Conservation (phyloP, 2,113 vertebrate genomes). For the Labeo catla region DNA sequence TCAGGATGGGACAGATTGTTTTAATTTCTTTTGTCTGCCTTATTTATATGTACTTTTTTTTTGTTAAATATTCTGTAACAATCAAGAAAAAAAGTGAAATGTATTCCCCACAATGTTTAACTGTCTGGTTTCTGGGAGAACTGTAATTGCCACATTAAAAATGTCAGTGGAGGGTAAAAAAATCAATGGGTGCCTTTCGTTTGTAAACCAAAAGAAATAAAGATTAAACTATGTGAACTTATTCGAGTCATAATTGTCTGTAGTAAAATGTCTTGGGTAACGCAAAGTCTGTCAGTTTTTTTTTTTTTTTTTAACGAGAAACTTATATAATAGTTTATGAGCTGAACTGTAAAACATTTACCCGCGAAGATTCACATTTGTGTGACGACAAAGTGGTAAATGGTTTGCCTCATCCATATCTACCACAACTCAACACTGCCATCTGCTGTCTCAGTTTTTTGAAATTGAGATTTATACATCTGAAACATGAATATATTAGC, state of each 20-base stretch:
- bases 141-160: conserved; percentile 51
- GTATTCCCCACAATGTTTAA: background rate
- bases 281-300: too few relatives aligned
- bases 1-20: background rate
- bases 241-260: background rate
- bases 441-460: conserved; percentile 44
- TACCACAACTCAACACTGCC: conserved; percentile 37
- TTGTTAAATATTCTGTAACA: background rate
- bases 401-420: background rate
- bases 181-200: conserved; percentile 89
- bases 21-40: conserved; percentile 26
- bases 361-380: background rate
- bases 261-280: background rate
- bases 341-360: background rate
- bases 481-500: too few relatives aligned
- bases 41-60: background rate
- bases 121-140: background rate
- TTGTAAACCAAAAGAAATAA: conserved; percentile 86
- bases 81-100: background rate
- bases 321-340: background rate
- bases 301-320: background rate
- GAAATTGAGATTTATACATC: too few relatives aligned
- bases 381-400: background rate
- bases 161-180: conserved; percentile 67
- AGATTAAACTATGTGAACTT: conserved; percentile 65